These are phyloP conservation scores for Ips nitidus DNA, from an alignment of 1,140 invertebrate species.

Conservation along the genomic window DNA sequence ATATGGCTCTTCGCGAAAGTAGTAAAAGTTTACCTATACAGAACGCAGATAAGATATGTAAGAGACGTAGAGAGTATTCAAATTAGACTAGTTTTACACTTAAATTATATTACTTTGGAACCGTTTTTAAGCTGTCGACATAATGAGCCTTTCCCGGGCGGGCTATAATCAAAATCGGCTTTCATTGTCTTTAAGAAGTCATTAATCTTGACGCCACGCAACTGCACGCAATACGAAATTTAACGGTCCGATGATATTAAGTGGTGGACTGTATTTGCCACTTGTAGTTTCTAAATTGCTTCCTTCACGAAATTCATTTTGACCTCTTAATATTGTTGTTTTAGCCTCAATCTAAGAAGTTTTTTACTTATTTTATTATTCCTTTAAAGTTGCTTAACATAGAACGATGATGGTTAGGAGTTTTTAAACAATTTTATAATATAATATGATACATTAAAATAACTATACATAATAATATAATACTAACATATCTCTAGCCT, in stretches of 20 bases:
- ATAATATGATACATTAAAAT: no score
- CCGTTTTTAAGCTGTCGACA: conserved; percentile 8
- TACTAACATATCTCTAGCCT: no score
- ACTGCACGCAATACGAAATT: conserved; percentile 5
- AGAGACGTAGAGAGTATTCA: conserved; percentile 25
- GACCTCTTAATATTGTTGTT: not conserved
- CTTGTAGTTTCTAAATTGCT: not conserved
- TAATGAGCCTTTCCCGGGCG: not conserved
- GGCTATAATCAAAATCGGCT: conserved; percentile 10
- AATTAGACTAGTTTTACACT: conserved; percentile 28
- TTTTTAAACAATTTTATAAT: no score
- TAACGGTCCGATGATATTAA: conserved; percentile 8
- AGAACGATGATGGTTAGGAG: no score
- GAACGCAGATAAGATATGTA: conserved; percentile 34
- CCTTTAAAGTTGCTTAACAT: no score
- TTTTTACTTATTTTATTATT: no score
- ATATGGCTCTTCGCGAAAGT: conserved; percentile 31
- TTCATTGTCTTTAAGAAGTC: conserved; percentile 9
- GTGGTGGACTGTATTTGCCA: not conserved
- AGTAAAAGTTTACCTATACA: conserved; percentile 37
- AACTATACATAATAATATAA: no score
- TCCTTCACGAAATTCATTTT: not conserved
- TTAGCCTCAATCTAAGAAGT: no score
- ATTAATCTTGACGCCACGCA: not conserved
- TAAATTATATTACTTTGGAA: conserved; percentile 28